These are phyloP conservation scores for Euwallacea similis DNA, from an alignment of 1,140 invertebrate genomes.

Conservation along the genomic window DNA sequence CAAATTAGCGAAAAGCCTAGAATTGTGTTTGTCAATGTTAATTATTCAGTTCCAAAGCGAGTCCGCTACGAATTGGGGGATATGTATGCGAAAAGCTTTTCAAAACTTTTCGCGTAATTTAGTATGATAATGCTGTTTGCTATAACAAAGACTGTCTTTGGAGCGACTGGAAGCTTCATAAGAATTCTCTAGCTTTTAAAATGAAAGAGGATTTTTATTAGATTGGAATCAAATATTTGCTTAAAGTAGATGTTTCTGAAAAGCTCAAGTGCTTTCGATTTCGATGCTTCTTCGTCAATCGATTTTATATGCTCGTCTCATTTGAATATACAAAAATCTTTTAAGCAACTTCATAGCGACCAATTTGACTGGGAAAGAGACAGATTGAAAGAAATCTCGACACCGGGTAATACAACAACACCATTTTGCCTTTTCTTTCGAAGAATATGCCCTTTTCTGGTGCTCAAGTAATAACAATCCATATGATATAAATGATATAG, in stretches of 20 bases:
- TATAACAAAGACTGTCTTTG: conserved; percentile 18
- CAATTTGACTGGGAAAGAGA: too few species aligned
- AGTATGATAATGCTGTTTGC: conserved; percentile 27
- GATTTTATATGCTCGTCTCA: too few species aligned
- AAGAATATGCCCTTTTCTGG: too few species aligned
- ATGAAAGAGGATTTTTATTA: not conserved
- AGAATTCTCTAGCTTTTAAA: conserved; percentile 1
- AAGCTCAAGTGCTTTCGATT: too few species aligned
- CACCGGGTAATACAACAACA: too few species aligned
- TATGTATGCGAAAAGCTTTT: conserved; percentile 29
- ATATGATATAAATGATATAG: conserved; percentile 8
- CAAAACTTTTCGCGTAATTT: conserved; percentile 22
- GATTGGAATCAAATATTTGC: conserved; percentile 7
- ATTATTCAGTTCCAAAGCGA: conserved; percentile 23
- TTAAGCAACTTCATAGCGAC: too few species aligned
- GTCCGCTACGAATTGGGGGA: conserved; percentile 8
- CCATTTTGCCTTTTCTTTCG: too few species aligned
- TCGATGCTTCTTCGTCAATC: too few species aligned
- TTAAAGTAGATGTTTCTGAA: not conserved
- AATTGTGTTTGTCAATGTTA: conserved; percentile 29
- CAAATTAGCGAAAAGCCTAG: conserved; percentile 21
- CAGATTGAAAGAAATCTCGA: too few species aligned
- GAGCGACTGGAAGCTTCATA: not conserved
- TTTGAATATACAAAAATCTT: too few species aligned
- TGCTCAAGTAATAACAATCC: too few species aligned